phyloP scores from a whole-genome alignment of 2,113 vertebrate species.

The Mirounga angustirostris region DNA sequence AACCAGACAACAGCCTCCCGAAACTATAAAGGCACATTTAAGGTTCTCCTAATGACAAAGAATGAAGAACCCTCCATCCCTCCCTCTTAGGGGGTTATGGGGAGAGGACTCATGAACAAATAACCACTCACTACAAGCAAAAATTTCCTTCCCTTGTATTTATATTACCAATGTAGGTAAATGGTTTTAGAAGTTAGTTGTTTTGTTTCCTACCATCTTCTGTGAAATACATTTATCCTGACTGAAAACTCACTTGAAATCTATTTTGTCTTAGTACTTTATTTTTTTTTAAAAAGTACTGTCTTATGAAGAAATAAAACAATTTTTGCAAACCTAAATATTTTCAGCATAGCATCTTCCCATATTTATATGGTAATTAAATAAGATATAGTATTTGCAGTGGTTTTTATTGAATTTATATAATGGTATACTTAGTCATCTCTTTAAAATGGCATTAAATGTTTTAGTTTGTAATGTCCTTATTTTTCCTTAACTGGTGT shows the following conservation, averaged over 20 bases:
- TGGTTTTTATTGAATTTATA: neutral
- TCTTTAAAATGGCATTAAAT: neutral
- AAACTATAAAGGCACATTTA: neutral
- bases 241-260: neutral
- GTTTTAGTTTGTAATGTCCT: neutral
- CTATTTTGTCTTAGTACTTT: neutral
- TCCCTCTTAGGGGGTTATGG: accelerated
- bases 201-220: neutral
- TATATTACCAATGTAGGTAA: neutral
- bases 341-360: neutral
- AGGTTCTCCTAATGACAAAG: neutral
- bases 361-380: neutral
- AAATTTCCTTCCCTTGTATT: neutral
- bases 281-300: neutral
- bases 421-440: neutral
- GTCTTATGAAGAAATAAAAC: neutral
- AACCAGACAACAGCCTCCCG: neutral
- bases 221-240: neutral
- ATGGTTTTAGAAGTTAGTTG: neutral
- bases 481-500: neutral
- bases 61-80: neutral
- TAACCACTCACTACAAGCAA: neutral
- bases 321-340: neutral
- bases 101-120: neutral
- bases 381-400: neutral